Evolutionary conservation across 2,797 vertebrate species (phyloP).

Genomic region (Pyrocephalus nanus): DNA sequence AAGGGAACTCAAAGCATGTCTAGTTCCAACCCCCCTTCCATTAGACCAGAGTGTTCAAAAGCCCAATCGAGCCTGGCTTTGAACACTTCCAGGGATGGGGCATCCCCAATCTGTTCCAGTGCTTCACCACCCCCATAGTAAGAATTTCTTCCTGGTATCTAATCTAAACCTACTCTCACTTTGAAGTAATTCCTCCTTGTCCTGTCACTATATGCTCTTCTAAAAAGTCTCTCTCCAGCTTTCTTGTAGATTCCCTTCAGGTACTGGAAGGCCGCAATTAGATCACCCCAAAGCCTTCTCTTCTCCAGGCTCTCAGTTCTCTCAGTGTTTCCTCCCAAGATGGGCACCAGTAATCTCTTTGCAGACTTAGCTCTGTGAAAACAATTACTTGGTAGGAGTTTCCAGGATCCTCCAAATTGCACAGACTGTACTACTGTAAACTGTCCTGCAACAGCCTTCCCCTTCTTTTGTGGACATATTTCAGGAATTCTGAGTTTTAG

Average conservation of each 20-base stretch:
- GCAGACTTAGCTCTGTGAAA: not conserved
- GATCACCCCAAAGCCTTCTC: not conserved
- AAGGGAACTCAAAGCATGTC: not conserved
- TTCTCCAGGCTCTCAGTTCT: not conserved
- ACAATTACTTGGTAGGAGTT: not conserved
- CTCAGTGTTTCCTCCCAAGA: not conserved
- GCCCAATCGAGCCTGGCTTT: not conserved
- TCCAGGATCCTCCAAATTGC: not conserved
- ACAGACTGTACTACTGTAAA: not conserved
- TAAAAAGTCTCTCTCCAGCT: not conserved
- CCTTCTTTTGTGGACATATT: not conserved
- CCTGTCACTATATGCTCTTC: not conserved
- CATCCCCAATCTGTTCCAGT: not conserved
- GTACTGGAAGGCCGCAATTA: not conserved
- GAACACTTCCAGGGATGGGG: not conserved
- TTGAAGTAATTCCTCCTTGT: not conserved
- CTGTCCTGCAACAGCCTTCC: not conserved
- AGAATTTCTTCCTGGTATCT: not conserved
- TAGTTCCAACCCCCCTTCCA: not conserved
- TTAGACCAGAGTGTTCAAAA: not conserved
- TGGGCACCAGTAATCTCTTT: not conserved
- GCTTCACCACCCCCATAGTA: not conserved
- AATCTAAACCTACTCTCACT: not conserved
- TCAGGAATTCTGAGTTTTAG: not conserved
- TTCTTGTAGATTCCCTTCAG: not conserved